These are phyloP conservation scores for Empidonax alnorum DNA, from an alignment of 2,113 vertebrate species.

Conservation along the genomic window DNA sequence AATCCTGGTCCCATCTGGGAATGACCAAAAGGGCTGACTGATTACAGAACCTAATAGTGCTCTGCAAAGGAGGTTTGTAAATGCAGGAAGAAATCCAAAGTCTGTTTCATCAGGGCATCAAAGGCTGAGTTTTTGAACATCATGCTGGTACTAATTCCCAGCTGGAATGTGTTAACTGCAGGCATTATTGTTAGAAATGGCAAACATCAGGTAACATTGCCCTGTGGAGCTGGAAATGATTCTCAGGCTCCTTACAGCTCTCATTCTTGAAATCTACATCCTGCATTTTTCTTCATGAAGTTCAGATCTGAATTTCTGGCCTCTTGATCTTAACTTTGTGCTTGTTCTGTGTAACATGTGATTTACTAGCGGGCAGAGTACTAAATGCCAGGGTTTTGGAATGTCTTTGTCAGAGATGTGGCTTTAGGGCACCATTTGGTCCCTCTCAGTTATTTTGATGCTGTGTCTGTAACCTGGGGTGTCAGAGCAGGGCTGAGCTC, in stretches of 20 bases:
- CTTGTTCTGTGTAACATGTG: background rate
- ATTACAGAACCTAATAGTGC: background rate
- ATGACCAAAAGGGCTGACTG: background rate
- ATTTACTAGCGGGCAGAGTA: background rate
- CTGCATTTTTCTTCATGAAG: background rate
- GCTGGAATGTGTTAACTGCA: background rate
- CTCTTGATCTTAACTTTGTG: background rate
- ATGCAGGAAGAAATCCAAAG: background rate
- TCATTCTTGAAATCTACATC: background rate
- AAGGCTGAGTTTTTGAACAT: background rate
- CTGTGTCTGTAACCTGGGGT: background rate
- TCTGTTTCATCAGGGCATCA: slow-evolving; percentile 16
- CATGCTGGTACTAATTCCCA: background rate
- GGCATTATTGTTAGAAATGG: background rate
- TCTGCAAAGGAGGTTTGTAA: background rate
- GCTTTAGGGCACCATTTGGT: background rate
- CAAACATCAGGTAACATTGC: background rate
- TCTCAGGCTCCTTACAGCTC: background rate
- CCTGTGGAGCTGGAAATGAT: background rate
- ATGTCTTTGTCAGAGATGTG: background rate
- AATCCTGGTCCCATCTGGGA: background rate
- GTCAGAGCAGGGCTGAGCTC: background rate
- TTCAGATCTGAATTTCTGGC: background rate
- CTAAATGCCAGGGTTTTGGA: background rate
- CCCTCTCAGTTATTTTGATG: background rate